phyloP scores from a whole-genome alignment of 2,113 vertebrate species.

The Xenopus borealis region DNA sequence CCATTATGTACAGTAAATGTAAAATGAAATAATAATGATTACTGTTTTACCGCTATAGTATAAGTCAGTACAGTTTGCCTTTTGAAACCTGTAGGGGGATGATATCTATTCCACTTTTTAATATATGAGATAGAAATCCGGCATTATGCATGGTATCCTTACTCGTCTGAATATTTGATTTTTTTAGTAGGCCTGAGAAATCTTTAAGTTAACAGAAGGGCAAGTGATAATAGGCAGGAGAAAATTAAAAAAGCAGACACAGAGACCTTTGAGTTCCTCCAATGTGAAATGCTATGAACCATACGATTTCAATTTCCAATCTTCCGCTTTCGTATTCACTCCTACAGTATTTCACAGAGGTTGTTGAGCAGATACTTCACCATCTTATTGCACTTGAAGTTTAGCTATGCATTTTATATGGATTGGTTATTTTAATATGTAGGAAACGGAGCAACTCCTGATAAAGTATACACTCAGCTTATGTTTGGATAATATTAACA shows the following conservation, averaged over 20 bases:
- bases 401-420: slow-evolving; percentile 42
- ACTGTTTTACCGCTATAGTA: no score
- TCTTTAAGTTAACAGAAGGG: slow-evolving; percentile 57
- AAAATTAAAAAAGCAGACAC: slow-evolving; percentile 54
- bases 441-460: not conserved
- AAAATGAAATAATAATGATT: no score
- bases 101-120: not conserved
- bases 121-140: slow-evolving; percentile 53
- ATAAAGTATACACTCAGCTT: not conserved
- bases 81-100: no score
- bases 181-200: slow-evolving; percentile 52
- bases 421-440: slow-evolving; percentile 29
- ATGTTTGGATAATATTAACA: no score
- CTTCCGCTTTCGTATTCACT: slow-evolving; percentile 59
- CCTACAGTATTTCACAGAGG: slow-evolving; percentile 51
- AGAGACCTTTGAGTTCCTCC: slow-evolving; percentile 58
- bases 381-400: slow-evolving; percentile 27
- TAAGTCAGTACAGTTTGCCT: no score
- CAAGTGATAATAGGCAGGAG: slow-evolving; percentile 58
- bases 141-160: slow-evolving; percentile 51
- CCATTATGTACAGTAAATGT: no score
- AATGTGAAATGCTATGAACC: slow-evolving; percentile 63
- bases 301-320: slow-evolving; percentile 65
- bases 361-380: slow-evolving; percentile 45
- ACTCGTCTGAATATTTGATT: slow-evolving; percentile 60